phyloP scores from a whole-genome alignment of 1,140 invertebrate genomes.

The Zaprionus ghesquierei region DNA sequence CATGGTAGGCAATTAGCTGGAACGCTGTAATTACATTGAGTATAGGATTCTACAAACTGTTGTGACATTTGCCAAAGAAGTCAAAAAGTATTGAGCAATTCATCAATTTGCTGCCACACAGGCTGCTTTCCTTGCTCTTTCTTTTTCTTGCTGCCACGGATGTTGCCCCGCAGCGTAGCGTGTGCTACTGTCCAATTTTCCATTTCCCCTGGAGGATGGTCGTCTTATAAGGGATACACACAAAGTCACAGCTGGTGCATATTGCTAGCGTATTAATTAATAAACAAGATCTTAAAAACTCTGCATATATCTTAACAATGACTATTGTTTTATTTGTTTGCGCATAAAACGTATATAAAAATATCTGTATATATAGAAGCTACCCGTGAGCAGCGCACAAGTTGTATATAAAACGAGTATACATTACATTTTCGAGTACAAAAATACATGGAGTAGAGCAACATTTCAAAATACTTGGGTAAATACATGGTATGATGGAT shows the following conservation, averaged over 20 bases:
- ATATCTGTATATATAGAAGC: slow-evolving; percentile 9
- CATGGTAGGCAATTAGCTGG: slow-evolving; percentile 47
- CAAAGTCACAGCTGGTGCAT: not conserved
- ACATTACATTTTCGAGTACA: slow-evolving; percentile 49
- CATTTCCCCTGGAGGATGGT: not conserved
- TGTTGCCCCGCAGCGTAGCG: slow-evolving; percentile 62
- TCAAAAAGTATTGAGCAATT: slow-evolving; percentile 56
- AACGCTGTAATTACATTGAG: slow-evolving; percentile 44
- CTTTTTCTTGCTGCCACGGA: slow-evolving; percentile 34
- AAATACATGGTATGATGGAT: slow-evolving; percentile 15
- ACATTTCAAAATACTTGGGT: slow-evolving; percentile 34
- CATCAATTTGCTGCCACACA: slow-evolving; percentile 59
- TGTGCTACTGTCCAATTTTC: slow-evolving; percentile 59
- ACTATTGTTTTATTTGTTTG: slow-evolving; percentile 64
- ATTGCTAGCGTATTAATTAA: not conserved
- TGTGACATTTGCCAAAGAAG: slow-evolving; percentile 65
- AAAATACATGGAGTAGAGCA: slow-evolving; percentile 24
- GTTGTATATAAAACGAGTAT: slow-evolving; percentile 38
- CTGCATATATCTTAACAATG: slow-evolving; percentile 57
- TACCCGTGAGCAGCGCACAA: slow-evolving; percentile 16
- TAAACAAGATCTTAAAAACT: not conserved
- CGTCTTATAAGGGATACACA: not conserved
- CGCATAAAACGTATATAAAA: slow-evolving; percentile 38
- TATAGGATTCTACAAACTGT: slow-evolving; percentile 40
- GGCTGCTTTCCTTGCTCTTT: slow-evolving; percentile 40